These are phyloP conservation scores for Cryptoblepharus egeriae DNA, from an alignment of 2,797 vertebrate species.

Conservation along the genomic window DNA sequence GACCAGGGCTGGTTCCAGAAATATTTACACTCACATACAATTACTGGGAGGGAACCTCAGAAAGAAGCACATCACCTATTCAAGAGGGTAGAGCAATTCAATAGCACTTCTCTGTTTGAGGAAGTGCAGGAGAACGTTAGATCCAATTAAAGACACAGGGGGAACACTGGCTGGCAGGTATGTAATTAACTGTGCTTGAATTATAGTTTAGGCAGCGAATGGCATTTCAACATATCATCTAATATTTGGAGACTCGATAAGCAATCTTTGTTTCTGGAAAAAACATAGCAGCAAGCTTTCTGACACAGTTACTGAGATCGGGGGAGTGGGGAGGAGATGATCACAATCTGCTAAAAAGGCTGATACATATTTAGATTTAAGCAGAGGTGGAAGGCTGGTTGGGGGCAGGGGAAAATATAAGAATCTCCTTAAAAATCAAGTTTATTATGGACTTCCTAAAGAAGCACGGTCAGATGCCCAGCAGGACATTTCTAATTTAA, in stretches of 20 bases:
- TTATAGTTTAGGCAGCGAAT: background rate
- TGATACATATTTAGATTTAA: background rate
- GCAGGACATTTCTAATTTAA: slow-evolving; percentile 71
- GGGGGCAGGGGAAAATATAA: background rate
- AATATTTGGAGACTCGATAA: background rate
- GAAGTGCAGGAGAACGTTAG: background rate
- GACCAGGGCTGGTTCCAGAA: background rate
- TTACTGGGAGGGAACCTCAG: background rate
- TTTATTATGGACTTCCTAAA: slow-evolving; percentile 32
- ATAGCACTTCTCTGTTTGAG: background rate
- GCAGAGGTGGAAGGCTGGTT: background rate
- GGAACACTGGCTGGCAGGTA: fast-evolving
- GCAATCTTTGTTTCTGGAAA: fast-evolving
- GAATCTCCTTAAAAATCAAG: background rate
- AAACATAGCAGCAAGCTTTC: fast-evolving
- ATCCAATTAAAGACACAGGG: background rate
- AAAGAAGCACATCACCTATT: background rate
- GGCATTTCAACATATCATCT: background rate
- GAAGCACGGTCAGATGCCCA: slow-evolving; percentile 55
- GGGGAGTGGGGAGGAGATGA: background rate
- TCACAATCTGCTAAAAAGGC: background rate
- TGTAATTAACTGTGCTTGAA: background rate
- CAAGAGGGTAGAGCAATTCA: background rate
- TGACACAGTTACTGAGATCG: fast-evolving
- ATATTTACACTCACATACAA: background rate